A percentile compares a stretch with the other conserved stretches of the same genome.
Evolutionary conservation across 2,888 invertebrate species (phyloP).

Genomic region (Drosophila buzzatii): DNA sequence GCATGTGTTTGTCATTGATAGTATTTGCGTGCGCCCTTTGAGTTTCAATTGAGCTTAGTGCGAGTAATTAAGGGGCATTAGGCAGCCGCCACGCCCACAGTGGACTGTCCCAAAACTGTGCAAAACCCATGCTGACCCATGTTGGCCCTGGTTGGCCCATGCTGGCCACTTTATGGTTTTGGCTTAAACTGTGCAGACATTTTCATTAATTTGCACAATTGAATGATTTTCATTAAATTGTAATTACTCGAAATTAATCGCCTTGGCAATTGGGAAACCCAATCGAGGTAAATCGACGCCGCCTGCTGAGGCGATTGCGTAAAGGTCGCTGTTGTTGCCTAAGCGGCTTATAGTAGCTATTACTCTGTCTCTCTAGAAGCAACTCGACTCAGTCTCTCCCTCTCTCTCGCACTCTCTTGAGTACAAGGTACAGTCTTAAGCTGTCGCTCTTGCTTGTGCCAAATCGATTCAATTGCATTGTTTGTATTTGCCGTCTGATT

Average conservation of each 20-base stretch:
- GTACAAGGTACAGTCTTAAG: no score
- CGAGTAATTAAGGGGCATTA: constrained; percentile 42
- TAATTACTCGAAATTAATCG: constrained; percentile 73
- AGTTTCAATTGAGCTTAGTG: constrained; percentile 47
- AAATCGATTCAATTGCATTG: constrained; percentile 30
- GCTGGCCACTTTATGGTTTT: constrained; percentile 50
- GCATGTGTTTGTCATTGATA: constrained; percentile 3
- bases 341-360: constrained; percentile 42
- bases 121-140: no score
- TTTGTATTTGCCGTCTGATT: constrained; percentile 33
- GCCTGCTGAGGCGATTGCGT: constrained; percentile 14
- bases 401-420: no score
- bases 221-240: constrained; percentile 75
- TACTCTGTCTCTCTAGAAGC: constrained; percentile 4
- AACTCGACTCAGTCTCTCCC: neutral
- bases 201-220: constrained; percentile 75
- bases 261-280: constrained; percentile 55
- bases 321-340: constrained; percentile 15
- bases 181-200: constrained; percentile 53
- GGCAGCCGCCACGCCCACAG: constrained; percentile 22
- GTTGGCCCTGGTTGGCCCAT: neutral
- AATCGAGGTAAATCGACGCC: neutral
- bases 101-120: neutral
- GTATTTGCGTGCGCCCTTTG: constrained; percentile 27
- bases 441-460: neutral